These are phyloP conservation scores for Oreochromis spilurus DNA, from an alignment of 2,113 vertebrate species.

Conservation along the genomic window DNA sequence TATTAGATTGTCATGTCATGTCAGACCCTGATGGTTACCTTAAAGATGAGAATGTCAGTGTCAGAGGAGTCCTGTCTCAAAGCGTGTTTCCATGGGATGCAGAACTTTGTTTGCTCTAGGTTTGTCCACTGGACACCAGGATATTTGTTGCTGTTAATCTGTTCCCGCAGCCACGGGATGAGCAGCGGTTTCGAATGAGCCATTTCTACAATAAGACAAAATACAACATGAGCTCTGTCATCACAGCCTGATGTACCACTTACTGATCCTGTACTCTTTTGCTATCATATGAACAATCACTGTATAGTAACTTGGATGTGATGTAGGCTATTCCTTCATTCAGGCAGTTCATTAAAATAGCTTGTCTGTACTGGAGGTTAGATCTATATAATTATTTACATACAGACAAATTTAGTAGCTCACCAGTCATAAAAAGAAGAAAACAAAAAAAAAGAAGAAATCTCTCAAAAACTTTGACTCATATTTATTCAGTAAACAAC, in stretches of 20 bases:
- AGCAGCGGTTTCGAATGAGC: constrained; percentile 75
- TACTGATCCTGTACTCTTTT: neutral
- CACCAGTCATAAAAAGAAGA: neutral
- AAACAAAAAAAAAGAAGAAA: neutral
- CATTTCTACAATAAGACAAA: constrained; percentile 60
- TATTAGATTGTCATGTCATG: neutral
- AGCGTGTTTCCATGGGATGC: constrained; percentile 85
- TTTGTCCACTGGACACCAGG: constrained; percentile 80
- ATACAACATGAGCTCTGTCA: neutral
- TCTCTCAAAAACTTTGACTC: neutral
- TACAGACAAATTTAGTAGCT: neutral
- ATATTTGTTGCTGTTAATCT: constrained; percentile 69
- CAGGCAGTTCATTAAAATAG: neutral
- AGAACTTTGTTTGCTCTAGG: constrained; percentile 67
- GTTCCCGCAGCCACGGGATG: constrained; percentile 76
- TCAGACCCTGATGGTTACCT: constrained; percentile 53
- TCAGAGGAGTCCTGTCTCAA: constrained; percentile 76
- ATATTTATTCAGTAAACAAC: neutral
- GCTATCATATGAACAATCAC: neutral
- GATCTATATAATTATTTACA: neutral
- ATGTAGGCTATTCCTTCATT: neutral
- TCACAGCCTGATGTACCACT: neutral
- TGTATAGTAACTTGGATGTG: neutral
- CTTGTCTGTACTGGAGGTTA: neutral
- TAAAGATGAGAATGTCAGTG: constrained; percentile 78